phyloP scores from a whole-genome alignment of 2,113 vertebrate genomes.

The Campylomormyrus tamandua region DNA sequence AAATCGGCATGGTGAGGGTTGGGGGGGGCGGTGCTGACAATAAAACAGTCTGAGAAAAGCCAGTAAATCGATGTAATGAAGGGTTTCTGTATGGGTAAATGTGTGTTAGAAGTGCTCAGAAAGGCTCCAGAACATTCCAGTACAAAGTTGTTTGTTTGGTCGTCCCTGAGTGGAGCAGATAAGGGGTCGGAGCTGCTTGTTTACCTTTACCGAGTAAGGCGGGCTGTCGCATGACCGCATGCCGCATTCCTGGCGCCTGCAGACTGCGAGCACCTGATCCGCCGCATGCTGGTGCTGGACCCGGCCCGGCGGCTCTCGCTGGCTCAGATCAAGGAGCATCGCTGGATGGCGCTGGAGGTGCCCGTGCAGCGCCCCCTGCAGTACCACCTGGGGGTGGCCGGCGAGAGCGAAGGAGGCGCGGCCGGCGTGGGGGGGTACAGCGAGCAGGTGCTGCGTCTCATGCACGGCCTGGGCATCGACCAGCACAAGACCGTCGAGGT shows the following conservation, averaged over 20 bases:
- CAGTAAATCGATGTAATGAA: neutral
- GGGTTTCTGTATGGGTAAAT: neutral
- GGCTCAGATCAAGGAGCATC: conserved; percentile 94
- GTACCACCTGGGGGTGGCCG: conserved; percentile 64
- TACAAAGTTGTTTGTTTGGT: neutral
- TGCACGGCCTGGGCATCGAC: conserved; percentile 97
- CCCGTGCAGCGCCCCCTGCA: conserved; percentile 79
- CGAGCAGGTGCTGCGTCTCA: conserved; percentile 88
- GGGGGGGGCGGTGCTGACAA: neutral
- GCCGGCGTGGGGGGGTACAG: conserved; percentile 83
- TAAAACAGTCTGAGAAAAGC: neutral
- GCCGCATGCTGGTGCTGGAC: conserved; percentile 92
- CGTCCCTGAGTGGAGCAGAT: neutral
- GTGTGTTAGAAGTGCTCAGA: neutral
- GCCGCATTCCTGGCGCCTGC: neutral
- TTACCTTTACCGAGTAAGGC: neutral
- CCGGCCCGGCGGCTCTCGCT: conserved; percentile 85
- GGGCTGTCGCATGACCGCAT: neutral
- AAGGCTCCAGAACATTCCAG: neutral
- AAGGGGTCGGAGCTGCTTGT: neutral
- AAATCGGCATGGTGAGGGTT: neutral
- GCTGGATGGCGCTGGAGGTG: conserved; percentile 90
- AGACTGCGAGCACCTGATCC: conserved; percentile 97
- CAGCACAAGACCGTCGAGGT: conserved; percentile 97
- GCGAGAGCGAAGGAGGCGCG: conserved; percentile 67